Conservation (phyloP, 1,140 invertebrate species). For the Onthophagus taurus region DNA sequence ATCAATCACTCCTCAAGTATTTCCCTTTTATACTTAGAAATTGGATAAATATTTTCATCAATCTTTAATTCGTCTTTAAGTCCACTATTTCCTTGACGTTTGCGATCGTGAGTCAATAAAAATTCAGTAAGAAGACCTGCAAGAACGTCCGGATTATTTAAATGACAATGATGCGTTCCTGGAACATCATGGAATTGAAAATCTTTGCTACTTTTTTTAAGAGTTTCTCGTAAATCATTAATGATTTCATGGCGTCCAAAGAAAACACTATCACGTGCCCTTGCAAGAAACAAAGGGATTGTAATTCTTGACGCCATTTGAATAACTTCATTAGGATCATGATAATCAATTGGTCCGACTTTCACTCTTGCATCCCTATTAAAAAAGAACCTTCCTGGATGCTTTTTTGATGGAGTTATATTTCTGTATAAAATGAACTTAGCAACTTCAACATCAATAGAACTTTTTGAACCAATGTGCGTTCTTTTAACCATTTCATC, state of each 20-base stretch:
- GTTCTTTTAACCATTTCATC: conserved; percentile 46
- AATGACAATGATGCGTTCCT: conserved; percentile 68
- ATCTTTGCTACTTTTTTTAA: conserved; percentile 44
- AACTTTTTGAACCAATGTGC: conserved; percentile 41
- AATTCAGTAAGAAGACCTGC: conserved; percentile 48
- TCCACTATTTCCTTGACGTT: conserved; percentile 20
- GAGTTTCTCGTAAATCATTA: conserved; percentile 43
- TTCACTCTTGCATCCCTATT: conserved; percentile 14
- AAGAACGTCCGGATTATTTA: conserved; percentile 54
- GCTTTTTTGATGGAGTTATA: conserved; percentile 37
- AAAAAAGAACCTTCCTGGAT: conserved; percentile 30
- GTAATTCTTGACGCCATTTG: conserved; percentile 19
- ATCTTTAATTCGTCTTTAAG: conserved; percentile 17
- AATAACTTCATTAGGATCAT: conserved; percentile 37
- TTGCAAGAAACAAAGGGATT: conserved; percentile 25
- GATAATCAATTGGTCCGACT: conserved; percentile 1
- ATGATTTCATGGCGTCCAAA: conserved; percentile 45
- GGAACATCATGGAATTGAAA: conserved; percentile 53
- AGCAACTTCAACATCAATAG: conserved; percentile 43
- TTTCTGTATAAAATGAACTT: conserved; percentile 48
- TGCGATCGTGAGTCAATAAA: conserved; percentile 41
- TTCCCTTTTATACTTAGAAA: no score
- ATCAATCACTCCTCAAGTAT: no score
- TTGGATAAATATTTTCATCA: no score
- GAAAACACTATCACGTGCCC: conserved; percentile 45